A percentile compares a stretch with the other conserved stretches of the same genome.
Conservation (phyloP, 2,113 vertebrate genomes). For the Corythoichthys haematopterus region DNA sequence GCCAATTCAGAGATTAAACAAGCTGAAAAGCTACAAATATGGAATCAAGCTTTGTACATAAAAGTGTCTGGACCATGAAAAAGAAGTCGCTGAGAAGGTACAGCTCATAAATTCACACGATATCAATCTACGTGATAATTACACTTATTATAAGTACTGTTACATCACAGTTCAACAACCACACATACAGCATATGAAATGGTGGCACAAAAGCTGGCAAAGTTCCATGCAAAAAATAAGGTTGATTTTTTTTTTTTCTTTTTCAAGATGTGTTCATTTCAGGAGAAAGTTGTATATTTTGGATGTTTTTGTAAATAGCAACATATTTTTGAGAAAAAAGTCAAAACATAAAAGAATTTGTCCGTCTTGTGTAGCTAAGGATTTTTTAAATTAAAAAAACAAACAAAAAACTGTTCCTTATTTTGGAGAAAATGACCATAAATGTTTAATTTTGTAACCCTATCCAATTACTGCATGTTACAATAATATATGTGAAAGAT, state of each 20-base stretch:
- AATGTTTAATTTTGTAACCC: too few species aligned
- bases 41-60: conserved; percentile 33
- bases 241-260: not conserved
- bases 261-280: too few species aligned
- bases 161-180: not conserved
- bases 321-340: too few species aligned
- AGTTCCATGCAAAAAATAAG: not conserved
- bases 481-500: too few species aligned
- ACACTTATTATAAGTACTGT: not conserved
- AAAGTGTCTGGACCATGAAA: conserved; percentile 23
- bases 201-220: not conserved
- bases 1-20: conserved; percentile 50
- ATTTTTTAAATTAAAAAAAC: too few species aligned
- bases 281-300: too few species aligned
- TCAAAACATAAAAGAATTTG: too few species aligned
- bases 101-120: conserved; percentile 10
- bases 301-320: too few species aligned
- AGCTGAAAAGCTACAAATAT: conserved; percentile 46
- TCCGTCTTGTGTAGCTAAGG: too few species aligned
- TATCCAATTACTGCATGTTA: too few species aligned
- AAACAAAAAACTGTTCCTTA: not conserved
- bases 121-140: not conserved
- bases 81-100: conserved; percentile 36
- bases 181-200: not conserved
- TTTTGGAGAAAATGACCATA: not conserved